Evolutionary conservation across 2,888 invertebrate species (phyloP), one percentile per base, ranked within the genome.

Genomic region (Anticlea derivata): DNA sequence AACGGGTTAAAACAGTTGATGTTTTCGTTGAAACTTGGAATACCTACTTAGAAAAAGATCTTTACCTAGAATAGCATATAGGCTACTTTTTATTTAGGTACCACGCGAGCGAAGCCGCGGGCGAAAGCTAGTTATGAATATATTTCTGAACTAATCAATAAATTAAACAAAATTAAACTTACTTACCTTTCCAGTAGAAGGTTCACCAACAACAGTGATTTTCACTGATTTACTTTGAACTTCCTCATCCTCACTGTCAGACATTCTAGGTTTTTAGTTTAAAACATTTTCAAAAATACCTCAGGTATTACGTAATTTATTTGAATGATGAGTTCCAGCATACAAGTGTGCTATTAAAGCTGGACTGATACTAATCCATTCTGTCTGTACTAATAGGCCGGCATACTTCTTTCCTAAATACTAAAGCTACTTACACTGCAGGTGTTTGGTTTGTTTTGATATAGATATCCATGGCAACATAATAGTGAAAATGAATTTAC

Each of bases 111-210:
- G n/a, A n/a, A n/a, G n/a, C n/a, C n/a, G n/a, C n/a, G n/a, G n/a
- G n/a, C n/a, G n/a, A n/a, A n/a, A n/a, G n/a, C n/a, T n/a, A n/a
- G n/a, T n/a, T n/a, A n/a, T n/a, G n/a, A 17, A 17, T 4, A 17
- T 17, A 17, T 17, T 17, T 17, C 17, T 17, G 2, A 17, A 17
- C 17, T 17, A 17, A 2, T 17, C 17, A 17, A 17, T 17, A 17
- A 17, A 17, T 17, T 2, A 17, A 17, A 17, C 4, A 17, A 17
- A 17, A 3, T 2, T 3, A 17, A 17, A 44, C 22, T 17, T 22
- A 88, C 92, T 92, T 89, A 96, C 96, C 92, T 97, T 97, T 61
- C 97, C 97, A 61, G 94, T 94, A 51, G 93, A 92, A 40, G 95
- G 92, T 79, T 97, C 96, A 22, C 97, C 97, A 65, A 97, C 91